These are phyloP conservation scores for Ammospiza caudacuta DNA, from an alignment of 2,113 vertebrate genomes.

Conservation along the genomic window DNA sequence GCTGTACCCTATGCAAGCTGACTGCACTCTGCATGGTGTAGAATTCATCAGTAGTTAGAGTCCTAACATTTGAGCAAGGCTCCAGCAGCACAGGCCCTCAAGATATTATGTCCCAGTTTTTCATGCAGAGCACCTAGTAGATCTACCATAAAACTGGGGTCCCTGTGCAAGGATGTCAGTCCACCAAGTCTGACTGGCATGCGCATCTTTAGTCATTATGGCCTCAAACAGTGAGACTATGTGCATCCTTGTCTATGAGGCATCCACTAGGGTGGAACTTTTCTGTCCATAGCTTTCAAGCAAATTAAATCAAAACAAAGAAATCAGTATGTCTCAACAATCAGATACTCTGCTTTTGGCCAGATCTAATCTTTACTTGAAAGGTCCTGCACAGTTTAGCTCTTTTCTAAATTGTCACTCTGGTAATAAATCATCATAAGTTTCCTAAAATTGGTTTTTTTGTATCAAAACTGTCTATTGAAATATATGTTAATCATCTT, in stretches of 20 bases:
- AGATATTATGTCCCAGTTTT: not conserved
- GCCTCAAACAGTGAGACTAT: not conserved
- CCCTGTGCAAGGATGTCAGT: not conserved
- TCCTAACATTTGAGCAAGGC: not conserved
- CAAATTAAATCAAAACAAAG: not conserved
- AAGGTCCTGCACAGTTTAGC: not conserved
- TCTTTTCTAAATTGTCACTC: not conserved
- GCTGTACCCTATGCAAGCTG: rapidly evolving
- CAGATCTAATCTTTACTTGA: not conserved
- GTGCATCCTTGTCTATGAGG: not conserved
- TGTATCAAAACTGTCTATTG: not conserved
- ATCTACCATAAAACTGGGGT: not conserved
- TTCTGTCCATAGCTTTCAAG: not conserved
- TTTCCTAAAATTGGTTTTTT: not conserved
- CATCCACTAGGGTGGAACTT: not conserved
- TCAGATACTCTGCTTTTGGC: not conserved
- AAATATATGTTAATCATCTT: not conserved
- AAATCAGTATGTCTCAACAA: not conserved
- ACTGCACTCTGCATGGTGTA: not conserved
- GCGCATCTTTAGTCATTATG: not conserved
- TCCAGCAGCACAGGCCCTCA: not conserved
- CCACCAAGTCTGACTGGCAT: not conserved
- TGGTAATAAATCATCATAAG: not conserved
- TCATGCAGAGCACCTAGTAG: not conserved
- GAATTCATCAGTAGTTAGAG: not conserved